Percentiles rank a stretch among this genome's conserved stretches.
phyloP scores from a whole-genome alignment of 92 coral and sea anemone genomes.

The Phenganax marumi region DNA sequence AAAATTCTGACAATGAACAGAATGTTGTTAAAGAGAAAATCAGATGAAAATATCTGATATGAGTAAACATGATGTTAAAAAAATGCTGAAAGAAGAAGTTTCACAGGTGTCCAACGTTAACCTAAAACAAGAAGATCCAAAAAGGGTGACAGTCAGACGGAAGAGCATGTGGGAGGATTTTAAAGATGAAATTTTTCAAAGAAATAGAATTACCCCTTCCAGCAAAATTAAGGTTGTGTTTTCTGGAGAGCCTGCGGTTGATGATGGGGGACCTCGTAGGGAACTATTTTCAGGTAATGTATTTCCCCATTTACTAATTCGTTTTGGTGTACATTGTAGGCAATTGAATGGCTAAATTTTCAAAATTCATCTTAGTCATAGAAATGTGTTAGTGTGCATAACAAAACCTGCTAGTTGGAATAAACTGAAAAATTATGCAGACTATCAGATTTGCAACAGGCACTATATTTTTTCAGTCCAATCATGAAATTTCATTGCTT shows the following conservation, averaged over 20 bases:
- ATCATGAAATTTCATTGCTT: neutral
- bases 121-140: neutral
- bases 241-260: constrained; percentile 3
- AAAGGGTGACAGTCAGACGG: neutral
- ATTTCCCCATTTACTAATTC: no score
- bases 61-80: neutral
- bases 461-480: neutral
- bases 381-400: neutral
- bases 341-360: neutral
- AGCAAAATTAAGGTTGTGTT: neutral
- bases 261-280: neutral
- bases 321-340: no score
- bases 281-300: neutral
- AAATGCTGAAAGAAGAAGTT: neutral
- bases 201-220: neutral
- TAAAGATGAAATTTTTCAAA: neutral
- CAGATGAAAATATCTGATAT: neutral
- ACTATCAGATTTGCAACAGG: no score
- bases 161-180: neutral
- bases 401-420: no score
- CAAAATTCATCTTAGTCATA: no score
- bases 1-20: neutral
- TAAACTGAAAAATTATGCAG: no score
- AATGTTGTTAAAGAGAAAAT: neutral
- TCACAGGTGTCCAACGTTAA: neutral